Evolutionary conservation across 1,140 invertebrate genomes (phyloP), one percentile per base, ranked within the genome.

Genomic region (Gyrodactylus bullatarudis): DNA sequence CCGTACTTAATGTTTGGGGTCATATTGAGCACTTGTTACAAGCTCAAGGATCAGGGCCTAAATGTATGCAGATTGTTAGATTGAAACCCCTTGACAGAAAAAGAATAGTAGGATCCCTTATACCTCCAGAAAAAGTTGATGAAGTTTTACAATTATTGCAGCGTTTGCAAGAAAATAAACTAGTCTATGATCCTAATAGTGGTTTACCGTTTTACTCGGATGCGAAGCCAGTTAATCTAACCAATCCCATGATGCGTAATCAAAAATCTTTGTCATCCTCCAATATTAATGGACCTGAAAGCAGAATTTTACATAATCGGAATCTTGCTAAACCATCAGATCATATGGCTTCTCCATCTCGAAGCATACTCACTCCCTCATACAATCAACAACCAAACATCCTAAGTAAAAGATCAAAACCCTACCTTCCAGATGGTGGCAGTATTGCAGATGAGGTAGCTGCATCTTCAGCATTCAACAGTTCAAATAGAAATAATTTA

Each of bases 1-100:
- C 21, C 16, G 24, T 71, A 25, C 24, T 71, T 26, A 23, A 71
- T n/a, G 24, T 71, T n/a, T 71, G 70, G 70, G 70, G 34, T 54
- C 34, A 54, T 54, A 54, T 54, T 54, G 34, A 54, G n/a, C 34
- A 54, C n/a, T 54, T 54, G 34, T 16, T 54, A 54, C 34, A 54
- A 54, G 34, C 34, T 8, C 34, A 54, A n/a, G 34, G 34, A 8
- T 8, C 34, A 16, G 34, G 34, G n/a, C 34, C 34, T 8, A 54
- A 54, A 54, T 54, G 34, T n/a, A 54, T 54, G 34, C 34, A 54
- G 34, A 54, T 54, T 54, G n/a, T 54, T 54, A 8, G 34, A 54
- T n/a, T 54, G 8, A 54, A 54, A n/a, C 34, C 34, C 8, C 8
- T 54, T n/a, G 34, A 54, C n/a, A 54, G 34, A n/a, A 54, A 54